A percentile compares a stretch with the other conserved stretches of the same genome.
Evolutionary conservation across 2,797 vertebrate species (phyloP).

Genomic region (Forpus xanthops): DNA sequence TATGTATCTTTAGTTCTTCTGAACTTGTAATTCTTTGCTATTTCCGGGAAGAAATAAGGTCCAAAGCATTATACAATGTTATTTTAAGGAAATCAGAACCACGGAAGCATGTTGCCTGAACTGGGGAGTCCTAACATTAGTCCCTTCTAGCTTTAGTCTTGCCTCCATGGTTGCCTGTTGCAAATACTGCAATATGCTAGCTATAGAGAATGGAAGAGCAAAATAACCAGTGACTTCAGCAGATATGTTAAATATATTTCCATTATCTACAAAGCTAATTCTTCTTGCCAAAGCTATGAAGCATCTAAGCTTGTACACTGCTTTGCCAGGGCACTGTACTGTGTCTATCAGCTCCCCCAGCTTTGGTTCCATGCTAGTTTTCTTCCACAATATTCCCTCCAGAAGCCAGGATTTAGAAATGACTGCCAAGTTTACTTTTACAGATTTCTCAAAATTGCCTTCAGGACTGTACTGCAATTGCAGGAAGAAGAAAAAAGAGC

Average conservation of each 20-base stretch:
- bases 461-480: background rate
- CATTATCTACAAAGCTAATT: background rate
- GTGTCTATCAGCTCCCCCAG: background rate
- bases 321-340: background rate
- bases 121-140: background rate
- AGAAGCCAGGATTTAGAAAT: background rate
- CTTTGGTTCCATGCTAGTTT: background rate
- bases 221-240: background rate
- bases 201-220: background rate
- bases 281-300: slow-evolving; percentile 5
- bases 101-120: background rate
- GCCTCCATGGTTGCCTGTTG: background rate
- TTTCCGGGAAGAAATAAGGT: background rate
- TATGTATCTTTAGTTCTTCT: background rate
- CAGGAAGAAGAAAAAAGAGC: background rate
- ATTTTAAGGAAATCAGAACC: background rate
- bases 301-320: background rate
- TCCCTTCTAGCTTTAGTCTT: background rate
- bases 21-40: background rate
- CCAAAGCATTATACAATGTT: background rate
- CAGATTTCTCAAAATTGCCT: background rate
- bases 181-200: background rate
- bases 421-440: slow-evolving; percentile 4
- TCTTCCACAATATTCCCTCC: background rate
- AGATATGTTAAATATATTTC: background rate